Base-by-base conservation (phyloP, 1,140 invertebrate genomes). In the Drosophila sturtevanti region DNA sequence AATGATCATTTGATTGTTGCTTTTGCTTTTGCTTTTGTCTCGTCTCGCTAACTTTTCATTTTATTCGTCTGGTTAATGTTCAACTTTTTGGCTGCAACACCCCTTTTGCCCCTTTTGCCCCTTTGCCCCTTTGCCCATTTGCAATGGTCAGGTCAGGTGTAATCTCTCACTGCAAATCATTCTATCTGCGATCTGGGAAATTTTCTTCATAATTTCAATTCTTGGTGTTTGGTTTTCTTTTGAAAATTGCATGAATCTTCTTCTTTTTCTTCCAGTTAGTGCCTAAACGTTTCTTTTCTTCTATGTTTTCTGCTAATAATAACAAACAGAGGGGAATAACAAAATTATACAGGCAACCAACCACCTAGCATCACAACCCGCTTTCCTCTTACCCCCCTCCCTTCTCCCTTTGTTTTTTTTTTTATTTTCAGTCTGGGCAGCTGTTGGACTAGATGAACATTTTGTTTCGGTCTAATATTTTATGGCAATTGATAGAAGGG, bases 401-500 rank as follows among this genome's bases (percentile, higher is more conserved):
- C 66, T 68, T 76, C 76, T 68, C 67, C 71, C 54, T 31, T 52
- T 52, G 61, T 59, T 67, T 22, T 9, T 16, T 12, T 11, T 48
- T 60, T 77, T n/a, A n/a, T n/a, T 37, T 56, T 51, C n/a, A 18
- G 16, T n/a, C 66, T 61, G 68, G 52, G 71, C 74, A 77, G 41
- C 38, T 14, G 41, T 21, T 14, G 41, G 14, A n/a, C n/a, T n/a
- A n/a, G 9, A 44, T 9, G 31, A 54, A 86, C 64, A 58, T 68
- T 77, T 22, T 62, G 44, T 41, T 77, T 70, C 65, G 31, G 78
- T 55, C 58, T 68, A 86, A 81, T 81, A 86, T 81, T 78, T 86
- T 87, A 78, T 67, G 81, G 75, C 82, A 87, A 87, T 78, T 87
- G 81, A 86, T 86, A 79, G 78, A 63, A 72, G 74, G 77, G 69